phyloP scores from a whole-genome alignment of 2,797 vertebrate genomes.

The Fundulus diaphanus region DNA sequence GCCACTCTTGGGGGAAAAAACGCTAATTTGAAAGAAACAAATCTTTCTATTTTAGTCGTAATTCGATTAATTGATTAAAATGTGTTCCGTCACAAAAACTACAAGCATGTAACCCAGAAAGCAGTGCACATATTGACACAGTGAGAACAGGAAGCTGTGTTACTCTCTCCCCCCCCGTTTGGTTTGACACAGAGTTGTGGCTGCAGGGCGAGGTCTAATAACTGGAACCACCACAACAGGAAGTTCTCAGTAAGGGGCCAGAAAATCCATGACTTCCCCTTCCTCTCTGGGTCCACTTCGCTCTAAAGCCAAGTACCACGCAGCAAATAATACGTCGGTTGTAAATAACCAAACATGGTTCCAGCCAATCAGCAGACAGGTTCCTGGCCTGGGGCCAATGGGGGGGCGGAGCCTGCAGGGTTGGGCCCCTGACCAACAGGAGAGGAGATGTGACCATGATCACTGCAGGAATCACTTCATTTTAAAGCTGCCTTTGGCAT shows the following conservation, averaged over 20 bases:
- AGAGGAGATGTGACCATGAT: constrained; percentile 54
- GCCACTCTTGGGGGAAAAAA: not conserved
- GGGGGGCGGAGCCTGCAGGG: constrained; percentile 50
- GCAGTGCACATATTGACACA: not conserved
- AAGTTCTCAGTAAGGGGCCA: constrained; percentile 50
- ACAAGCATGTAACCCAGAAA: constrained; percentile 5
- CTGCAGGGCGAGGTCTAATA: constrained; percentile 13
- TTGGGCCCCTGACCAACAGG: constrained; percentile 55
- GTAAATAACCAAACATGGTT: constrained; percentile 32
- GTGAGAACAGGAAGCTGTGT: constrained; percentile 6
- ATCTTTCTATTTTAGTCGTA: too few species aligned
- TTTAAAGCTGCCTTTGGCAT: too few species aligned
- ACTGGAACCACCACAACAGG: constrained; percentile 43
- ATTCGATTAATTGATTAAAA: too few species aligned
- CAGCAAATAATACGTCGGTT: constrained; percentile 75
- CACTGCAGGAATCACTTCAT: too few species aligned
- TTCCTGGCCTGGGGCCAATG: constrained; percentile 73
- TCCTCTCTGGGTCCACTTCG: constrained; percentile 73
- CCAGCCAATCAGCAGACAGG: constrained; percentile 74
- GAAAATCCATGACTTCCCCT: constrained; percentile 79
- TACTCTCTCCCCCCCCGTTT: constrained; percentile 22
- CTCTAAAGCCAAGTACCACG: constrained; percentile 66
- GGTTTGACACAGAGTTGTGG: constrained; percentile 34
- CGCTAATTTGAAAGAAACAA: not conserved
- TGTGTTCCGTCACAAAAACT: not conserved